phyloP scores from a whole-genome alignment of 2,113 vertebrate genomes.

The Loxodonta africana region DNA sequence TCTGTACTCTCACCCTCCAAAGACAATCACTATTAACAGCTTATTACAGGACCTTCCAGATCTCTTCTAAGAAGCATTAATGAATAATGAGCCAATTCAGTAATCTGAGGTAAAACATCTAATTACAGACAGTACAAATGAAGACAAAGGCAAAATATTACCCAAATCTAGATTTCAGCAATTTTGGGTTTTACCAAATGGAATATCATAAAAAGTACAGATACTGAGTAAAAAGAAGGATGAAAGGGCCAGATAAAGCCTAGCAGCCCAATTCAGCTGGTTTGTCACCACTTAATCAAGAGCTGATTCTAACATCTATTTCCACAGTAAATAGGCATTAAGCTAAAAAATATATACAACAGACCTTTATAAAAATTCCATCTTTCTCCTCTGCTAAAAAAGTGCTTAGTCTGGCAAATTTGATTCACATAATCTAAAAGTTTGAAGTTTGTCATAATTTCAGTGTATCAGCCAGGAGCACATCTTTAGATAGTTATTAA shows the following conservation, averaged over 20 bases:
- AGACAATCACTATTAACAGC: background rate
- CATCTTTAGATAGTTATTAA: slow-evolving; percentile 37
- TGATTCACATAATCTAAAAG: background rate
- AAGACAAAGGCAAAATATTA: background rate
- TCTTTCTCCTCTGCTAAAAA: background rate
- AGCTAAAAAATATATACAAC: background rate
- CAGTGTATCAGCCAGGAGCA: background rate
- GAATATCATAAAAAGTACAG: background rate
- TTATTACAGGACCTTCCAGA: background rate
- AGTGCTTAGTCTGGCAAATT: background rate
- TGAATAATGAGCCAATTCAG: background rate
- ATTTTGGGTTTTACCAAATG: background rate
- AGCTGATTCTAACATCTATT: slow-evolving; percentile 11
- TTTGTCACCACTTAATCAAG: background rate
- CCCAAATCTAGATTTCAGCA: background rate
- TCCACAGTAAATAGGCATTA: background rate
- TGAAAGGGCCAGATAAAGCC: background rate
- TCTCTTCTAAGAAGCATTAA: background rate
- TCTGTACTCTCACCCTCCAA: background rate
- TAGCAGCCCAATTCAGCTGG: background rate
- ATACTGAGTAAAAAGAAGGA: background rate
- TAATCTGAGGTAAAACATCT: background rate
- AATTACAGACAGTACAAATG: background rate
- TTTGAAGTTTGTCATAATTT: background rate
- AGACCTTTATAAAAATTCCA: background rate